A percentile compares a stretch with the other conserved stretches of the same genome.
Evolutionary conservation across 2,888 invertebrate genomes (phyloP).

Genomic region (Xylocampa areola): DNA sequence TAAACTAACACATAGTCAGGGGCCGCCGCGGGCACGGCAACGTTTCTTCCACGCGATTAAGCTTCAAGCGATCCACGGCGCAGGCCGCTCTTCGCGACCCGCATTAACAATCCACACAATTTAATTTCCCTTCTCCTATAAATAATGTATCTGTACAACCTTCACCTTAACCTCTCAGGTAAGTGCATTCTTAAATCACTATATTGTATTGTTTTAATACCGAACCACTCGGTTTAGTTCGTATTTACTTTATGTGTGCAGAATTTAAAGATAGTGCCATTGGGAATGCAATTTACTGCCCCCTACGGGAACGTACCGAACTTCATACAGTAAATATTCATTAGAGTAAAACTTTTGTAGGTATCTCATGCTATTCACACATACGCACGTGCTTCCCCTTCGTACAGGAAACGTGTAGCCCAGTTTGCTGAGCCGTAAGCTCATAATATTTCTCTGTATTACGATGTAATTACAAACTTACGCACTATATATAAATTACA

Average conservation of each 20-base stretch:
- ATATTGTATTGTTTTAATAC: constrained; percentile 21
- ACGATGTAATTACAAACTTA: constrained; percentile 11
- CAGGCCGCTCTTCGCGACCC: constrained; percentile 8
- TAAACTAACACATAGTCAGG: constrained; percentile 36
- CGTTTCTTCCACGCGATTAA: constrained; percentile 29
- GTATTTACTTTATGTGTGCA: constrained; percentile 21
- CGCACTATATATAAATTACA: neutral
- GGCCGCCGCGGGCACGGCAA: constrained; percentile 14
- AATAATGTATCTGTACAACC: constrained; percentile 21
- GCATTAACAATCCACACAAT: constrained; percentile 32
- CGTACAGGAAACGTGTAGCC: constrained; percentile 16
- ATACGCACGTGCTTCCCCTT: constrained; percentile 27
- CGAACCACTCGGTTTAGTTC: constrained; percentile 21
- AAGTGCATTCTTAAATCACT: constrained; percentile 15
- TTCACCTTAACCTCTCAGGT: constrained; percentile 14
- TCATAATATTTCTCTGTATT: constrained; percentile 23
- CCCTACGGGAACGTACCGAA: constrained; percentile 52
- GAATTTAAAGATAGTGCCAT: constrained; percentile 20
- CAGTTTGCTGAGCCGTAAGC: constrained; percentile 28
- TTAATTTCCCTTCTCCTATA: constrained; percentile 26
- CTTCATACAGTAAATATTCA: constrained; percentile 68
- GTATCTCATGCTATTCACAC: constrained; percentile 41
- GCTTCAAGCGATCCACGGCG: constrained; percentile 18
- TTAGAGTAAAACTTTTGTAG: constrained; percentile 63
- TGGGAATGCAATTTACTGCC: constrained; percentile 61